phyloP scores from a whole-genome alignment of 92 coral and sea anemone species.

The Siderastrea radians region DNA sequence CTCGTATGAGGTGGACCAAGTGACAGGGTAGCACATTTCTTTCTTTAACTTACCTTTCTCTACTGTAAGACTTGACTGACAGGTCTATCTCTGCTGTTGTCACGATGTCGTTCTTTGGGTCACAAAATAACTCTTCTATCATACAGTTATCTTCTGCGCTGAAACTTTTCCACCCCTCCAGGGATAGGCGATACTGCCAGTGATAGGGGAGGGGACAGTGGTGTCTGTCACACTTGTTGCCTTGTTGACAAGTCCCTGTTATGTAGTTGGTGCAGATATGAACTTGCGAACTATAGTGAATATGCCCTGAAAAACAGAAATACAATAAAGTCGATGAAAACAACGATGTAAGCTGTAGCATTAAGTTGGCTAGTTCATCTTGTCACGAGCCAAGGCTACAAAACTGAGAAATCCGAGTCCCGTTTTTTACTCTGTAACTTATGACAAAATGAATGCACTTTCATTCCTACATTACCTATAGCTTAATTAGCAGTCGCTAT shows the following conservation, averaged over 20 bases:
- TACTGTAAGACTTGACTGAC: conserved; percentile 46
- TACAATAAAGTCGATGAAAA: not conserved
- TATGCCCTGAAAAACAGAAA: conserved; percentile 50
- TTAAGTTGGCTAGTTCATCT: not conserved
- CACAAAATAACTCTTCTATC: conserved; percentile 78
- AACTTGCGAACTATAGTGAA: conserved; percentile 64
- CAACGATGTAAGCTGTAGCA: too few relatives aligned
- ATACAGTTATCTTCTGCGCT: conserved; percentile 44
- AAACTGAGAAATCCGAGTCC: too few relatives aligned
- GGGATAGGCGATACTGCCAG: conserved; percentile 86
- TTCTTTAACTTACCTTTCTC: conserved; percentile 34
- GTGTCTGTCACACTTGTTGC: conserved; percentile 76
- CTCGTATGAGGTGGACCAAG: not conserved
- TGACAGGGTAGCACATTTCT: not conserved
- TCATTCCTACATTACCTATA: too few relatives aligned
- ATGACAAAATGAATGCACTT: too few relatives aligned
- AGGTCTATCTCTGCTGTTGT: conserved; percentile 68
- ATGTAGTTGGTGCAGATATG: conserved; percentile 80
- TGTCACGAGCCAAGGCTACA: too few relatives aligned
- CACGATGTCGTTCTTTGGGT: conserved; percentile 69
- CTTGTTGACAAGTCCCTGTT: conserved; percentile 66
- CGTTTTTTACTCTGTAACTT: too few relatives aligned
- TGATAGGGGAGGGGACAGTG: conserved; percentile 88
- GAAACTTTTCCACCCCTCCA: conserved; percentile 80
- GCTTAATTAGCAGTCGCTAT: too few relatives aligned